Base-by-base conservation (phyloP, 2,113 vertebrate genomes). In the Polyodon spathula region DNA sequence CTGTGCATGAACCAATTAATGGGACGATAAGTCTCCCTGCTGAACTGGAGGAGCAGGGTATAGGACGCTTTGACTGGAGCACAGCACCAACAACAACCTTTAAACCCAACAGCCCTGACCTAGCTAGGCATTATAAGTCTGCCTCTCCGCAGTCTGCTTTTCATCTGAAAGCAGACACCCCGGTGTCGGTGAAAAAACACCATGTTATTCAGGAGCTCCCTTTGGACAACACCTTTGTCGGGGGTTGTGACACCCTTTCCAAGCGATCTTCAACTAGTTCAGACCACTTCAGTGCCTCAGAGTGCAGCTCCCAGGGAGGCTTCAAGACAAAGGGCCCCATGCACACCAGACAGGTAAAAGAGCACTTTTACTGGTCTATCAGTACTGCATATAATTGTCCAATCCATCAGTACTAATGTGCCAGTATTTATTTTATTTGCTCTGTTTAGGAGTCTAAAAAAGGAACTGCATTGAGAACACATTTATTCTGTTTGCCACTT, bases 351-450 rank as follows among this genome's bases (percentile, higher is more conserved):
- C 95, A 99, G 96, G 96, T 99, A 98, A 99, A 96, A 77, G 94
- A 98, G 88, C 92, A 95, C 93, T 96, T 98, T 93, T 98, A 98
- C 93, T 98, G 95, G 96, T 98, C 95, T 94, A 93, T 97, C 93
- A 98, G 94, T 93, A 94, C 90, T 91, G 91, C 95, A 77, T 95
- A 97, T 92, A 96, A 94, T 88, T 93, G 92, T 88, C 89, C 93
- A 55, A 86, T 92, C 85, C 93, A 92, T 89, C 93, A 97, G 89
- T 94, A 94, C 90, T 96, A 85, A 94, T 81, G 86, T 90, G 90
- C 89, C 90, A 86, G 81, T 86, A 69, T 76, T 76, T 85, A 82
- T 80, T 39, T 87, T 83, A 77, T 77, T 85, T 84, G 72, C 79
- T 79, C 69, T 52, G 72, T 70, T 59, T 56, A 68, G 74, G 65